phyloP scores from a whole-genome alignment of 2,888 invertebrate species.

The Trachelus tabidus region DNA sequence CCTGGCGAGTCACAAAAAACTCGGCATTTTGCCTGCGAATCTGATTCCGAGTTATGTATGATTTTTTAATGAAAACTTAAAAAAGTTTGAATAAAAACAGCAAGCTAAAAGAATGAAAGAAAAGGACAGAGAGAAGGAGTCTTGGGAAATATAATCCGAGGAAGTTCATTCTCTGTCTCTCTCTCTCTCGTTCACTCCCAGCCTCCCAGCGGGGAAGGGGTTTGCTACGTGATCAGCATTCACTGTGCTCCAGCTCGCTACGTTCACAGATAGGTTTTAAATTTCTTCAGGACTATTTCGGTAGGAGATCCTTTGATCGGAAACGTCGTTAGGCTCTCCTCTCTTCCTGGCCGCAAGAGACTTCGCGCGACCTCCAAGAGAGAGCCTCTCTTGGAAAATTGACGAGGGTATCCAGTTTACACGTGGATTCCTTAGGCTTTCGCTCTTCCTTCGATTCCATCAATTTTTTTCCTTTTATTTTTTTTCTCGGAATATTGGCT shows the following conservation, averaged over 20 bases:
- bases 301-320: slow-evolving; percentile 56
- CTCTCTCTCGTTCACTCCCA: no score
- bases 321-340: slow-evolving; percentile 54
- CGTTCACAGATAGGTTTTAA: slow-evolving; percentile 45
- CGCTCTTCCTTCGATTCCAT: slow-evolving; percentile 26
- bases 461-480: slow-evolving; percentile 23
- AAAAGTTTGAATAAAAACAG: no score
- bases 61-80: no score
- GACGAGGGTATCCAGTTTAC: slow-evolving; percentile 40
- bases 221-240: slow-evolving; percentile 52
- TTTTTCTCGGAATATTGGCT: slow-evolving; percentile 3
- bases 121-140: no score
- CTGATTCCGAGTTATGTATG: no score
- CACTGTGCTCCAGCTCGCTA: no score
- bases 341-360: slow-evolving; percentile 43
- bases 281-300: slow-evolving; percentile 53
- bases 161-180: no score
- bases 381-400: slow-evolving; percentile 27
- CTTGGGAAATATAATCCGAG: no score
- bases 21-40: no score
- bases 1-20: no score
- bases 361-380: slow-evolving; percentile 13
- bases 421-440: slow-evolving; percentile 26
- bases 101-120: no score
- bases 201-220: slow-evolving; percentile 24